Percentiles rank a stretch among this genome's conserved stretches.
Evolutionary conservation across 2,888 invertebrate genomes (phyloP).

Genomic region (Drosophila bunnanda): DNA sequence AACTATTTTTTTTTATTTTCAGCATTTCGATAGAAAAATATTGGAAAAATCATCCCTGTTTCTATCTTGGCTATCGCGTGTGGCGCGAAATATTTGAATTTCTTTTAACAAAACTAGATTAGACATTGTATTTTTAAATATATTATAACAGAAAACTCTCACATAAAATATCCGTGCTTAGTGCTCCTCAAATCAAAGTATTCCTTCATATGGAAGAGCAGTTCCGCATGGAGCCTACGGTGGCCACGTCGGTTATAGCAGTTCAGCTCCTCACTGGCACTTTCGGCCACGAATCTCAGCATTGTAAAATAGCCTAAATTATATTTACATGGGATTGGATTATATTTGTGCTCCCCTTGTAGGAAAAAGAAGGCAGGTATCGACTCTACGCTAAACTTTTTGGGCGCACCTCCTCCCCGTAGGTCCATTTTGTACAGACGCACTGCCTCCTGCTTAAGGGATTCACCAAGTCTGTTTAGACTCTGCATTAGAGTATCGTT

Average conservation of each 20-base stretch:
- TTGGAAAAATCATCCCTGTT: slow-evolving; percentile 11
- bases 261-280: slow-evolving; percentile 38
- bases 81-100: slow-evolving; percentile 1
- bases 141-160: background rate
- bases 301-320: slow-evolving; percentile 5
- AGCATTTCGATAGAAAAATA: slow-evolving; percentile 61
- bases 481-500: slow-evolving; percentile 2
- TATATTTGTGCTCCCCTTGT: slow-evolving; percentile 31
- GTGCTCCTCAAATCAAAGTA: slow-evolving; percentile 8
- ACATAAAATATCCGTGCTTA: background rate
- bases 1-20: slow-evolving; percentile 40
- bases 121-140: too few relatives aligned
- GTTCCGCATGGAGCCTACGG: slow-evolving; percentile 28
- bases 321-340: slow-evolving; percentile 38
- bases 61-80: background rate
- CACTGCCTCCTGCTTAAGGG: slow-evolving; percentile 45
- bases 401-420: slow-evolving; percentile 28
- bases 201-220: slow-evolving; percentile 30
- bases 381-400: slow-evolving; percentile 43
- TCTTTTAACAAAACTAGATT: too few relatives aligned
- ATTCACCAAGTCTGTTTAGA: slow-evolving; percentile 24
- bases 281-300: slow-evolving; percentile 39
- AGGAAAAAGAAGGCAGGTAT: slow-evolving; percentile 46
- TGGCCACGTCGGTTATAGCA: slow-evolving; percentile 36
- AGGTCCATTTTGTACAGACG: slow-evolving; percentile 56